Conservation (phyloP, 2,113 vertebrate genomes). For the Mugil cephalus region DNA sequence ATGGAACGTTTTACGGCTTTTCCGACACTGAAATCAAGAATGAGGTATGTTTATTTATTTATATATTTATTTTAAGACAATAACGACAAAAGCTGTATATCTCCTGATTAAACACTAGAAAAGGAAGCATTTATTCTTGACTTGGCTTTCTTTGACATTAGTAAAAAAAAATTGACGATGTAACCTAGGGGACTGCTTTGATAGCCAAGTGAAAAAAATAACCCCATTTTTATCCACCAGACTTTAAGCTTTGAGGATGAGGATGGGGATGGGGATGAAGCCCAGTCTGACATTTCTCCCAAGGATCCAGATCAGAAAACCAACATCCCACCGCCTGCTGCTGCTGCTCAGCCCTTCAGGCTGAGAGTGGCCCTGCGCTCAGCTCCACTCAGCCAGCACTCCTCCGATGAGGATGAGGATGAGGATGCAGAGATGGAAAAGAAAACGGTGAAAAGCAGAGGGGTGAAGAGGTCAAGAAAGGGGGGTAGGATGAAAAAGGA, state of each 20-base stretch:
- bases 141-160: no score
- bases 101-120: no score
- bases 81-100: not conserved
- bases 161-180: not conserved
- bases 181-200: not conserved
- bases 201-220: not conserved
- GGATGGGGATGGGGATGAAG: conserved; percentile 30
- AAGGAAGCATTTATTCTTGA: no score
- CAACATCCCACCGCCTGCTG: conserved; percentile 14
- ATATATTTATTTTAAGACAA: not conserved
- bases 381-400: not conserved
- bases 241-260: conserved; percentile 24
- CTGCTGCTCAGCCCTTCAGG: conserved; percentile 50
- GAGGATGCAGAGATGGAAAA: conserved; percentile 34
- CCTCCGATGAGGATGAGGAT: conserved; percentile 38
- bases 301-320: conserved; percentile 8
- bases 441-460: not conserved
- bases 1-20: conserved; percentile 80
- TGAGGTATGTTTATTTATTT: conserved; percentile 47
- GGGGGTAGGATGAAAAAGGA: not conserved
- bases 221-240: conserved; percentile 25
- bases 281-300: not conserved
- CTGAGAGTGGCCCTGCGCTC: conserved; percentile 75
- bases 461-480: not conserved
- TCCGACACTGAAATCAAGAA: conserved; percentile 68